These are phyloP conservation scores for Otocyon megalotis DNA, from an alignment of 2,113 vertebrate genomes.

Conservation along the genomic window DNA sequence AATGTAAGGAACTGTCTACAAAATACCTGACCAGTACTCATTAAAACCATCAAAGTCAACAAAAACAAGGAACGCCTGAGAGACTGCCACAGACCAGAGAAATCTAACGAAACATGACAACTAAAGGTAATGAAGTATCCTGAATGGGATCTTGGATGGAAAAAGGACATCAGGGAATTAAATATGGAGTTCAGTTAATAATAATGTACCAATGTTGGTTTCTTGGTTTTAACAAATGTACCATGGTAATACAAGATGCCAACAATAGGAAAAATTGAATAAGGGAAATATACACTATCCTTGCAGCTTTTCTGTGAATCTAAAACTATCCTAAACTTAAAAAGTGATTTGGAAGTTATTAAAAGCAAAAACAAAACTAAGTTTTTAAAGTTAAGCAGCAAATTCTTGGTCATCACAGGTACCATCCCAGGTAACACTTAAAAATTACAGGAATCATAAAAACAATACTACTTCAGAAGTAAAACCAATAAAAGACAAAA, in stretches of 20 bases:
- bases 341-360: background rate
- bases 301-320: background rate
- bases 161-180: background rate
- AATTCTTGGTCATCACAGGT: background rate
- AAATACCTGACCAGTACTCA: background rate
- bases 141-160: background rate
- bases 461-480: background rate
- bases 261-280: background rate
- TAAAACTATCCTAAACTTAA: background rate
- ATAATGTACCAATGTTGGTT: background rate
- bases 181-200: background rate
- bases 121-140: background rate
- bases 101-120: background rate
- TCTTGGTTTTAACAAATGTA: background rate
- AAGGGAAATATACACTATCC: background rate
- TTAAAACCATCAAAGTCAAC: background rate
- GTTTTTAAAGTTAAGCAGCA: background rate
- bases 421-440: background rate
- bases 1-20: background rate
- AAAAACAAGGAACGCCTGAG: background rate
- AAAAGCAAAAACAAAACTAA: background rate
- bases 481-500: background rate
- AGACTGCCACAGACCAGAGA: background rate
- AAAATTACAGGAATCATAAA: background rate
- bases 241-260: background rate